Percentiles rank a stretch among this genome's conserved stretches.
phyloP scores from a whole-genome alignment of 2,113 vertebrate genomes.

The Andinoacara biseriatus region DNA sequence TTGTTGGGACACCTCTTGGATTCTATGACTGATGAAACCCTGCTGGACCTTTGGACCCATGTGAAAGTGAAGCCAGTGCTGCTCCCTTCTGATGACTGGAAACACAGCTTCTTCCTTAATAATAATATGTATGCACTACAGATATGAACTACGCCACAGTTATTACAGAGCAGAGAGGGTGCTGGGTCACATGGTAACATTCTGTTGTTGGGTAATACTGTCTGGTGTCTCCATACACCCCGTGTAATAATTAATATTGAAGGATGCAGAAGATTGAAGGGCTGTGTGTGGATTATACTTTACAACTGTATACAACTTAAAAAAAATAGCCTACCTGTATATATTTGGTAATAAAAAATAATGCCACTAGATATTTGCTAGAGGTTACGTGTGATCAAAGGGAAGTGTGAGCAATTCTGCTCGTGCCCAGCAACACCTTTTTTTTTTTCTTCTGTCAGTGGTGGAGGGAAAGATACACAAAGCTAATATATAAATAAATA shows the following conservation, averaged over 20 bases:
- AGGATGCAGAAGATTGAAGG: slow-evolving; percentile 43
- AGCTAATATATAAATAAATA: slow-evolving; percentile 71
- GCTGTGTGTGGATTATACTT: slow-evolving; percentile 26
- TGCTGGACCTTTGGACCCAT: slow-evolving; percentile 23
- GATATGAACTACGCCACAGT: slow-evolving; percentile 26
- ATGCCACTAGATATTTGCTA: slow-evolving; percentile 39
- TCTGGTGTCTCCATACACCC: slow-evolving; percentile 40
- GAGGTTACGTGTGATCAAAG: slow-evolving; percentile 23
- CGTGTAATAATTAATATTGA: slow-evolving; percentile 47
- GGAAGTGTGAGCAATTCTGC: slow-evolving; percentile 14
- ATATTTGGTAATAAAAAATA: slow-evolving; percentile 39
- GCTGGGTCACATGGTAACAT: slow-evolving; percentile 23
- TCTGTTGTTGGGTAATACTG: slow-evolving; percentile 34
- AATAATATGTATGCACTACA: slow-evolving; percentile 39
- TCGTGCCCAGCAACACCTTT: slow-evolving; percentile 26
- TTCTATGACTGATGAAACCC: slow-evolving; percentile 35
- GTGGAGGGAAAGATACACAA: slow-evolving; percentile 58
- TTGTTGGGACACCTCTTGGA: slow-evolving; percentile 48
- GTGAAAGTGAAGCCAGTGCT: slow-evolving; percentile 46
- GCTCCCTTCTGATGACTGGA: slow-evolving; percentile 57
- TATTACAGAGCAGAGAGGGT: slow-evolving; percentile 20
- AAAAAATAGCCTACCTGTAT: slow-evolving; percentile 36
- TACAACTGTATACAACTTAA: slow-evolving; percentile 47
- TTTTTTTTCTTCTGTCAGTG: slow-evolving; percentile 29
- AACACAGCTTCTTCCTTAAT: slow-evolving; percentile 29